Evolutionary conservation across 2,888 invertebrate genomes (phyloP).

Genomic region (Papilio gigon): DNA sequence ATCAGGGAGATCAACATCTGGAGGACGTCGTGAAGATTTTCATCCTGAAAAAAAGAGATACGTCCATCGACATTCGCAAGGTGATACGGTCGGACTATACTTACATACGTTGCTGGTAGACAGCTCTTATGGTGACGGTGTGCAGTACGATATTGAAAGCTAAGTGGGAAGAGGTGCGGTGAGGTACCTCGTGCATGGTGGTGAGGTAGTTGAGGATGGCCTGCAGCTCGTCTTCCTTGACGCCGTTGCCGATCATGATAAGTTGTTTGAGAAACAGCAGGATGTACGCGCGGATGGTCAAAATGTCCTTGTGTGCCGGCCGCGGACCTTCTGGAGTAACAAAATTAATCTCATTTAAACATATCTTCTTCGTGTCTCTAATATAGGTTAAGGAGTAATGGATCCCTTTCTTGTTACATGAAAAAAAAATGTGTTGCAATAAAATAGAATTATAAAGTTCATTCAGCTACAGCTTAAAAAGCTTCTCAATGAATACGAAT

Average conservation of each 20-base stretch:
- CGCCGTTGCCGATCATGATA: conserved; percentile 97
- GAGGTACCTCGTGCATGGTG: conserved; percentile 95
- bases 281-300: conserved; percentile 97
- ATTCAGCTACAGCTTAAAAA: no score
- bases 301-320: conserved; percentile 96
- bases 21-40: conserved; percentile 98
- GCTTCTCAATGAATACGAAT: background rate
- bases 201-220: conserved; percentile 98
- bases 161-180: background rate
- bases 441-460: no score
- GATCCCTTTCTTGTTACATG: background rate
- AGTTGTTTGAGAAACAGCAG: conserved; percentile 97
- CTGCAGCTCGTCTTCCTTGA: conserved; percentile 99
- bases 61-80: background rate
- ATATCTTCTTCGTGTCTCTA: background rate
- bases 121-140: no score
- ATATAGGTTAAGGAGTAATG: background rate
- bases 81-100: no score
- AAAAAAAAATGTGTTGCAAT: no score
- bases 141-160: background rate
- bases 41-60: conserved; percentile 85
- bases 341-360: background rate
- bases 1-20: conserved; percentile 98
- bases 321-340: conserved; percentile 91
- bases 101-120: no score